These are phyloP conservation scores for Sitta europaea DNA, from an alignment of 2,113 vertebrate genomes.

Conservation along the genomic window DNA sequence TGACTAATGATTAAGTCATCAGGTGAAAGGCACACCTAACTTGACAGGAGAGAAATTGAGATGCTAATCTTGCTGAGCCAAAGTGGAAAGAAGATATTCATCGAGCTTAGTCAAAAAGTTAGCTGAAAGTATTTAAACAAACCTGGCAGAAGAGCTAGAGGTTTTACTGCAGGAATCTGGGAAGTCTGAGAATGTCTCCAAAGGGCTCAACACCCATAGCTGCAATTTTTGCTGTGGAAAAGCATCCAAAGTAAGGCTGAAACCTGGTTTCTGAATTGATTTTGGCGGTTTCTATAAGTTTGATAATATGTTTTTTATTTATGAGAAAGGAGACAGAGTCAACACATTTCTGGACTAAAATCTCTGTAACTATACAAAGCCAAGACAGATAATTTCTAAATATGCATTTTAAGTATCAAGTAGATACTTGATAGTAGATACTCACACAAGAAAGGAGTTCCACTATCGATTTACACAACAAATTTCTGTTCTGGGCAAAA, in stretches of 20 bases:
- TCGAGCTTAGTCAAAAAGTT: conserved; percentile 3
- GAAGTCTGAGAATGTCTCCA: neutral
- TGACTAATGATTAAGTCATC: neutral
- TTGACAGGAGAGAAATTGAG: neutral
- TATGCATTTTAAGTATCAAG: neutral
- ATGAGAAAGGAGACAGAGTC: neutral
- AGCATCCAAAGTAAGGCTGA: neutral
- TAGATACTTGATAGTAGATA: neutral
- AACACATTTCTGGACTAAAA: neutral
- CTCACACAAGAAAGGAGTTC: neutral
- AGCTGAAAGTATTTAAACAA: neutral
- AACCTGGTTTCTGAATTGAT: neutral
- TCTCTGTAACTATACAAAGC: neutral
- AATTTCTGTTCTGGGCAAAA: neutral
- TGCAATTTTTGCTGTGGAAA: neutral
- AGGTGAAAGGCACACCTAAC: neutral
- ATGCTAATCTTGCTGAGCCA: conserved; percentile 1
- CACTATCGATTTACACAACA: neutral
- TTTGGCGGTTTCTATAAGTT: neutral
- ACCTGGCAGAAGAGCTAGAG: neutral
- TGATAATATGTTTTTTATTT: neutral
- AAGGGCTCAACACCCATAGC: neutral
- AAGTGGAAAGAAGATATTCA: conserved; percentile 9
- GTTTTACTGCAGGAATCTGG: neutral
- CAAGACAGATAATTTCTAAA: neutral